Percentiles rank a stretch among this genome's conserved stretches.
These are phyloP conservation scores for Gallinago media DNA, from an alignment of 2,113 vertebrate species.

Conservation along the genomic window DNA sequence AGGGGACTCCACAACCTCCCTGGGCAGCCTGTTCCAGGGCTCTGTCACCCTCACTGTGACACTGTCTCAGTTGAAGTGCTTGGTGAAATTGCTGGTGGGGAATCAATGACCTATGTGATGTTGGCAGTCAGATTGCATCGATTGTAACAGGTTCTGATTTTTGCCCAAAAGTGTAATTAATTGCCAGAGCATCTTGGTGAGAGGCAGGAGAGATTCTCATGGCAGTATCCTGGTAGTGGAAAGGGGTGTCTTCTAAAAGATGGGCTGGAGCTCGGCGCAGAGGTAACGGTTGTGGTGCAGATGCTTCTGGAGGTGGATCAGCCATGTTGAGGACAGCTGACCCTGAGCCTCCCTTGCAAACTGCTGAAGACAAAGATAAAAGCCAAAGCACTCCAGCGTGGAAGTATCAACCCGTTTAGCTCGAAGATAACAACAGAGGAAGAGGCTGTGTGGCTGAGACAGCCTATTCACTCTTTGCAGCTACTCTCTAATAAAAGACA, in stretches of 20 bases:
- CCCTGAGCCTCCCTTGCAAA: not conserved
- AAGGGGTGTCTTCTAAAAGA: not conserved
- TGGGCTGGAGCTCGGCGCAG: accelerated
- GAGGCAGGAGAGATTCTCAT: not conserved
- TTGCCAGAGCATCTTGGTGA: not conserved
- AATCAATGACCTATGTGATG: not conserved
- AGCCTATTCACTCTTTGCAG: not conserved
- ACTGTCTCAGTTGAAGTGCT: not conserved
- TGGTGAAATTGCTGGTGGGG: not conserved
- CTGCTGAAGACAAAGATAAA: not conserved
- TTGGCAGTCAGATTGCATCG: not conserved
- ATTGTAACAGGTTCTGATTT: not conserved
- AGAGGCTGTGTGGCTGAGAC: not conserved
- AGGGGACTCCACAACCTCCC: too few species aligned
- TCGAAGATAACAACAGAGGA: not conserved
- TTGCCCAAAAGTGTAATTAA: not conserved
- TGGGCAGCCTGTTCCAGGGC: too few species aligned
- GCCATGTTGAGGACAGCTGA: not conserved
- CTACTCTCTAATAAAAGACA: not conserved
- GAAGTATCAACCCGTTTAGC: not conserved
- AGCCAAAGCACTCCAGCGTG: not conserved
- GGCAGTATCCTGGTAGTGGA: not conserved
- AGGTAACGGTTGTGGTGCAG: not conserved
- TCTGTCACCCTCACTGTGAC: too few species aligned
- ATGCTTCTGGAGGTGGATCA: not conserved